phyloP scores from a whole-genome alignment of 2,888 invertebrate genomes.

The Drosophila affinis region DNA sequence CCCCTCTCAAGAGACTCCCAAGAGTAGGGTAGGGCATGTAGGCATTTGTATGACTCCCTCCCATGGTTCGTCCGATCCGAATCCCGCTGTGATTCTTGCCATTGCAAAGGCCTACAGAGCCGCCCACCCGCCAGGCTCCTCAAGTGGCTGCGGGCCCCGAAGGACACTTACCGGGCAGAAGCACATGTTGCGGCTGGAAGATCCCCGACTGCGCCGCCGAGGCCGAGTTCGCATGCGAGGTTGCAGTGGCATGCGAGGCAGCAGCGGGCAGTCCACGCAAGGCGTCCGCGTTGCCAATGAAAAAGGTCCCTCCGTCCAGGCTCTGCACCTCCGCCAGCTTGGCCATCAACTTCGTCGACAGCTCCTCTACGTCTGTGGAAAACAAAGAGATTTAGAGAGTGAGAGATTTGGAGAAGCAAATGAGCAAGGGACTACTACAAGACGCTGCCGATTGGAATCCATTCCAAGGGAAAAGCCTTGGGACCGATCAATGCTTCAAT shows the following conservation, averaged over 20 bases:
- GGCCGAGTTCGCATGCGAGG: constrained; percentile 45
- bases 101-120: too few species aligned
- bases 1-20: neutral
- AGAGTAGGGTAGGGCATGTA: neutral
- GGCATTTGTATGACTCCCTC: neutral
- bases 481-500: constrained; percentile 11
- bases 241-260: constrained; percentile 53
- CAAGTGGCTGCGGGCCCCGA: constrained; percentile 45
- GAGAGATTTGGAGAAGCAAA: neutral
- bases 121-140: constrained; percentile 35
- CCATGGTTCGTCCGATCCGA: too few species aligned
- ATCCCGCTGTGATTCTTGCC: neutral
- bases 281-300: constrained; percentile 83
- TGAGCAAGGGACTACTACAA: neutral
- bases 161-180: constrained; percentile 82
- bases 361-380: constrained; percentile 84
- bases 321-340: constrained; percentile 84
- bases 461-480: neutral
- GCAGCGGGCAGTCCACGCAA: constrained; percentile 77
- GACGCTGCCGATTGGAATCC: too few species aligned
- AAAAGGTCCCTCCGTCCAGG: constrained; percentile 83
- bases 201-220: constrained; percentile 64
- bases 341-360: constrained; percentile 84
- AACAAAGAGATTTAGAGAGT: neutral
- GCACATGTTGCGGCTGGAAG: constrained; percentile 83